Conservation (phyloP, 2,888 invertebrate species). For the Amphiduros pacificus region DNA sequence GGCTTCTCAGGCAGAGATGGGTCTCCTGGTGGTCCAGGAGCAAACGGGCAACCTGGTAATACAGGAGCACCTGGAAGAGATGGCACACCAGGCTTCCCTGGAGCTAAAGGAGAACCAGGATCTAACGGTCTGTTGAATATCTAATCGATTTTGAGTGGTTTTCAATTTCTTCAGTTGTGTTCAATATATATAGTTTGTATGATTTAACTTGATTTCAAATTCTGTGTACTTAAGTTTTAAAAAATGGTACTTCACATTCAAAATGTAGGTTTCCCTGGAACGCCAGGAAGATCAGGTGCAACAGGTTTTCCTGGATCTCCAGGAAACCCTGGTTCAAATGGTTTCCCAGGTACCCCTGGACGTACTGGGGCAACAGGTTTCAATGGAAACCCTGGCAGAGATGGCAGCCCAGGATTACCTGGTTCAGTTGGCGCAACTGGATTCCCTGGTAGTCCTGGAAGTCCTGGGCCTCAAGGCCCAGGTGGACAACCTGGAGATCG, state of each 20-base stretch:
- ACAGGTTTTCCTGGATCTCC: slow-evolving; percentile 4
- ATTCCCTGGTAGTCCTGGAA: slow-evolving; percentile 1
- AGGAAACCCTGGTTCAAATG: not conserved
- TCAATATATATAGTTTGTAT: not conserved
- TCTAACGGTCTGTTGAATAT: not conserved
- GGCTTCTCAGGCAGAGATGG: slow-evolving; percentile 8
- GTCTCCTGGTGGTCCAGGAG: slow-evolving; percentile 4
- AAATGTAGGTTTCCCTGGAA: slow-evolving; percentile 3
- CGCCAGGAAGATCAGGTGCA: not conserved
- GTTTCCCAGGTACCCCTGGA: slow-evolving; percentile 8
- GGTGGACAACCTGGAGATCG: not conserved
- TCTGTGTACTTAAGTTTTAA: not conserved
- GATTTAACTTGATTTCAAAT: not conserved
- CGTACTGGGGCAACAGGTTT: not conserved
- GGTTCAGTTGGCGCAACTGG: not conserved
- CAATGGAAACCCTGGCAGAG: not conserved
- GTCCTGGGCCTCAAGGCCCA: no score
- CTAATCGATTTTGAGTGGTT: no score
- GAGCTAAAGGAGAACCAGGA: not conserved
- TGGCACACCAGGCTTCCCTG: slow-evolving; percentile 3
- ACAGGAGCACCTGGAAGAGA: not conserved
- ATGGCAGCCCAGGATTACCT: not conserved
- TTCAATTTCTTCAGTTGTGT: no score
- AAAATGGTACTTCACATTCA: not conserved
- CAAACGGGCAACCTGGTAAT: slow-evolving; percentile 1